Conservation (phyloP, 1,140 invertebrate genomes). For the Andricus grossulariae region DNA sequence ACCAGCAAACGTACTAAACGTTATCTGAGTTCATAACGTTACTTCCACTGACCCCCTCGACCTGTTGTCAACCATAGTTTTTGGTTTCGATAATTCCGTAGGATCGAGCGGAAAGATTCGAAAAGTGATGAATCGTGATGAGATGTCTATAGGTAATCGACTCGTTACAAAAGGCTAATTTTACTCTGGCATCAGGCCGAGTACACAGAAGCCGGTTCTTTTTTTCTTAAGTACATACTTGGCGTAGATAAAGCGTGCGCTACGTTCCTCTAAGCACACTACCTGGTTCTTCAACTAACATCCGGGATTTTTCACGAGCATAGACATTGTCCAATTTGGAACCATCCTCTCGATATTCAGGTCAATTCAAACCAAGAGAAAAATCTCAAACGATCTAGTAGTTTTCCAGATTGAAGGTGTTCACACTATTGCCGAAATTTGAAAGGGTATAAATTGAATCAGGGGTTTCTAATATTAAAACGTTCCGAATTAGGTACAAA, state of each 20-base stretch:
- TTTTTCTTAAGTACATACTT: slow-evolving; percentile 60
- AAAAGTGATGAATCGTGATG: slow-evolving; percentile 43
- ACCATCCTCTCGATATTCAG: slow-evolving; percentile 2
- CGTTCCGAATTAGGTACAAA: too few species aligned
- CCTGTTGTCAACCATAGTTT: too few species aligned
- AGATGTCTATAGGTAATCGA: slow-evolving; percentile 61
- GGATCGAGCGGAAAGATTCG: background rate
- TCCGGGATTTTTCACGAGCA: slow-evolving; percentile 43
- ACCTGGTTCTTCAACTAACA: slow-evolving; percentile 34
- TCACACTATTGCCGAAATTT: too few species aligned
- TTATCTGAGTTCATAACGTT: too few species aligned
- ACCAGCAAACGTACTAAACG: too few species aligned
- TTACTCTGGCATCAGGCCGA: slow-evolving; percentile 69
- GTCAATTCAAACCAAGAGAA: background rate
- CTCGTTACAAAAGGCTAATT: slow-evolving; percentile 62
- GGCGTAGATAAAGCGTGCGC: slow-evolving; percentile 55
- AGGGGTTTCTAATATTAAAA: too few species aligned
- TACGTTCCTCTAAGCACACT: slow-evolving; percentile 28
- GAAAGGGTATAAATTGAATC: too few species aligned
- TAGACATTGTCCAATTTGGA: slow-evolving; percentile 24
- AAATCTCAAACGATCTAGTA: background rate
- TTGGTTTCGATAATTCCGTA: background rate
- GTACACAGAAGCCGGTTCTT: slow-evolving; percentile 59
- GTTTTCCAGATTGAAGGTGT: background rate
- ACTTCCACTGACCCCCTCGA: too few species aligned